Evolutionary conservation across 2,113 vertebrate species (phyloP), one percentile per base, ranked within the genome.

Genomic region (Camelus dromedarius): DNA sequence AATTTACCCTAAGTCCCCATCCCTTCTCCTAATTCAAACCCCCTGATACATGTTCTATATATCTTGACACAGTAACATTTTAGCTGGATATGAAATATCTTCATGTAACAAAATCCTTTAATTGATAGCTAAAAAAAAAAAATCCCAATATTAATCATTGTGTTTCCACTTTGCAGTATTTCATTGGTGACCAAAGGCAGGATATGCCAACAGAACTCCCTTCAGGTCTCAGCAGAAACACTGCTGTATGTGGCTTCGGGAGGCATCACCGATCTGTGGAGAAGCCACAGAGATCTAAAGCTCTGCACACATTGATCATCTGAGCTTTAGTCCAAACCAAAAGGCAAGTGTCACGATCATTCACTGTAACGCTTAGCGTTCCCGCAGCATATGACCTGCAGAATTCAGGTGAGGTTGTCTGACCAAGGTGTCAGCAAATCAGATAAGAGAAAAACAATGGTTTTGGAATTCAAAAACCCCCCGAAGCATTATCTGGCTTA

Each of bases 271-370:
- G 15, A 64, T 18, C 70, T 19, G 22, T 32, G 42, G 28, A 58
- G 56, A 93, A 66, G 64, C 81, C 26, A 18, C 9, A 0, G 18
- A 38, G n/a, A 73, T 8, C 46, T 84, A 73, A 72, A 66, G 75
- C 32, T 22, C 48, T 69, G 46, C 12, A 24, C 26, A 0, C 16
- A 6, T 1, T 32, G 56, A 30, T 48, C 38, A 93, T 69, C 92
- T 96, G 93, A 62, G 95, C 64, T 76, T 96, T 67, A 66, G 62
- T 93, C 96, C 83, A 24, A 15, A 81, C 64, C 82, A 89, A 77
- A 93, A 94, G 58, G 19, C 87, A 93, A 64, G 19, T 12, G 28
- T 66, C 26, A 73, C 30, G n/a, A 60, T 1, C 24, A 62, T 76
- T 3, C 50, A 82, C 0, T 8, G 56, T 64, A 88, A 93, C 35